Base-by-base conservation (phyloP, 2,113 vertebrate genomes). In the Panthera leo region DNA sequence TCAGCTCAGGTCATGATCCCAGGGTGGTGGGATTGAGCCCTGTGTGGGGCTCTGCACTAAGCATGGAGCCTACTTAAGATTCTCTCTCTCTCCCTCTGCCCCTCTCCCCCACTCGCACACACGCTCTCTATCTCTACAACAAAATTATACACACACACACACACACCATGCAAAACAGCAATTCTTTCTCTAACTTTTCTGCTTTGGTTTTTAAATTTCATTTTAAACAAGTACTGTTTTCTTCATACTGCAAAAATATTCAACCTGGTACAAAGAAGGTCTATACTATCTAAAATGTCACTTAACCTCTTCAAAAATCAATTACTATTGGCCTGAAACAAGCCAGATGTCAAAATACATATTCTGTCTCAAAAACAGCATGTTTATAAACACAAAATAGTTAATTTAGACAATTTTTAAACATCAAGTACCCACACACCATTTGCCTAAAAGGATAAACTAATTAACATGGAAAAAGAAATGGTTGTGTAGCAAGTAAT, bases 221-320 rank as follows among this genome's bases (percentile, higher is more conserved):
- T 58, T 76, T 87, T 91, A 82, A 88, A 48, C 36, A 94, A 91
- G 29, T 15, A 91, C 34, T 51, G 1, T 58, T 94, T 84, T 58
- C 86, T 91, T 80, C 34, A 71, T 48, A 65, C 12, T 96, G 34
- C 76, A 67, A 94, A 97, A 95, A 67, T 58, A 91, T 29, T 80
- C 34, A 82, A 65, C 5, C 23, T 71, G 18, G 51, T 79, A 97
- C 71, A 55, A 89, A 95, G n/a, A 89, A 39, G 15, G 36, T 75
- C 36, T 73, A 51, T 36, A 36, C 11, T n/a, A 87, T 7, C 73
- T 48, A 86, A 96, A 94, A 82, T 14, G 21, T n/a, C 45, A 96
- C 29, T 95, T 97, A 94, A 78, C 71, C 18, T 87, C 73, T 84
- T 95, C 21, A 48, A 89, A 97, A 95, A 48, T 21, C 58, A 95